A percentile compares a stretch with the other conserved stretches of the same genome.
phyloP scores from a whole-genome alignment of 2,113 vertebrate species.

The Bombycilla garrulus region DNA sequence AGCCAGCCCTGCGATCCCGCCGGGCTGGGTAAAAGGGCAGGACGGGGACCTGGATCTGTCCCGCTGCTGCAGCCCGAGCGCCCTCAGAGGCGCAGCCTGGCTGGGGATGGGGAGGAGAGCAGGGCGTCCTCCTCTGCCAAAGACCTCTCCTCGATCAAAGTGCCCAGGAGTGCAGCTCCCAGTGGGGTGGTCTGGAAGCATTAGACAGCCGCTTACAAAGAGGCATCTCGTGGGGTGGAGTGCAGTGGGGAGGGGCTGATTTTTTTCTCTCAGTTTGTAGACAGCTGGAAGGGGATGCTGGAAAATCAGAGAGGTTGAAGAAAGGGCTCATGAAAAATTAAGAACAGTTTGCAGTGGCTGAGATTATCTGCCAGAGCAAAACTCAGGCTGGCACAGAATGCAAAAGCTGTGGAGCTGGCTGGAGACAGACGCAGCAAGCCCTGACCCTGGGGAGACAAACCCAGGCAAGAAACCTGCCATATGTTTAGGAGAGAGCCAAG shows the following conservation, averaged over 20 bases:
- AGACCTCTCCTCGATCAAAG: background rate
- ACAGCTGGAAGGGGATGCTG: background rate
- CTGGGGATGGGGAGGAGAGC: background rate
- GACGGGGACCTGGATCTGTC: background rate
- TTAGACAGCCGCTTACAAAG: background rate
- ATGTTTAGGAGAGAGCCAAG: background rate
- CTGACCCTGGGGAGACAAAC: background rate
- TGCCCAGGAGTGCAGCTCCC: background rate
- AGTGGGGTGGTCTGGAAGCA: background rate
- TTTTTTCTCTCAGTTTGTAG: background rate
- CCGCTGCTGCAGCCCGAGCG: background rate
- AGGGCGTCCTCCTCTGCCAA: background rate
- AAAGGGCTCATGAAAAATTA: background rate
- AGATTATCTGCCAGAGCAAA: background rate
- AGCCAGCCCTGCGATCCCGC: background rate
- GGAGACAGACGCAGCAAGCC: background rate
- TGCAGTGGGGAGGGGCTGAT: background rate
- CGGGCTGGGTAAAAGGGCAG: background rate
- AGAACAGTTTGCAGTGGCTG: background rate
- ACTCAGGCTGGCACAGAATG: background rate
- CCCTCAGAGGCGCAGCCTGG: background rate
- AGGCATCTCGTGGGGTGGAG: background rate
- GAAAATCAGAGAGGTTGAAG: slow-evolving; percentile 15
- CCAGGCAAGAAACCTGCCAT: background rate
- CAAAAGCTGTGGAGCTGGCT: background rate